These are phyloP conservation scores for Leptopilina clavipes DNA, from an alignment of 1,140 invertebrate species.

Conservation along the genomic window DNA sequence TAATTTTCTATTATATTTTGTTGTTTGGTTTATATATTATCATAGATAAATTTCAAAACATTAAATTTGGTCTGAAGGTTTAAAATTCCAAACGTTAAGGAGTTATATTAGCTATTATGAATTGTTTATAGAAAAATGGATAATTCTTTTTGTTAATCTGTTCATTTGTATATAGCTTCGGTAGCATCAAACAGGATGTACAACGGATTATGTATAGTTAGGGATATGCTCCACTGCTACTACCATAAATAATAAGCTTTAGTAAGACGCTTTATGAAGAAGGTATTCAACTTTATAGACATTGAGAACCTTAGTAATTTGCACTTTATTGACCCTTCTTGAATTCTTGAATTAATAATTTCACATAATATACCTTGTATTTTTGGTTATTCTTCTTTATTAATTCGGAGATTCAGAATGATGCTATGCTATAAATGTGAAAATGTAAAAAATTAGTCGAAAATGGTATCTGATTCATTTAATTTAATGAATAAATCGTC, in stretches of 20 bases:
- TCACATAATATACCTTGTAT: background rate
- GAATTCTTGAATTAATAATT: constrained; percentile 16
- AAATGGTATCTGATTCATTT: background rate
- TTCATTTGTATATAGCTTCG: constrained; percentile 9
- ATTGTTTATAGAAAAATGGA: background rate
- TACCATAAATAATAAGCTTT: constrained; percentile 59
- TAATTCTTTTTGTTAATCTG: background rate
- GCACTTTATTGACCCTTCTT: background rate
- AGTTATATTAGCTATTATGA: too few species aligned
- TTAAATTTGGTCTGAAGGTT: too few species aligned
- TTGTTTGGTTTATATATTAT: too few species aligned
- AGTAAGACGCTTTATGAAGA: constrained; percentile 37
- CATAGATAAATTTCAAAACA: too few species aligned
- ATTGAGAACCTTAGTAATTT: constrained; percentile 3
- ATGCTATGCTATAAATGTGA: too few species aligned
- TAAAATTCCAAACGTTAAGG: too few species aligned
- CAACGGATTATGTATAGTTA: constrained; percentile 52
- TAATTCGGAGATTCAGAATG: background rate
- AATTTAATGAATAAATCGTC: too few species aligned
- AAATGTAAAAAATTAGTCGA: too few species aligned
- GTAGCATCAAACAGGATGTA: constrained; percentile 49
- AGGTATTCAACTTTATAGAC: constrained; percentile 47
- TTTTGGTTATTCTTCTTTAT: constrained; percentile 4
- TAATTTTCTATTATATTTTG: too few species aligned
- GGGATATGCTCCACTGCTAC: constrained; percentile 55